Conservation (phyloP, 2,113 vertebrate species). For the Thermophis baileyi region DNA sequence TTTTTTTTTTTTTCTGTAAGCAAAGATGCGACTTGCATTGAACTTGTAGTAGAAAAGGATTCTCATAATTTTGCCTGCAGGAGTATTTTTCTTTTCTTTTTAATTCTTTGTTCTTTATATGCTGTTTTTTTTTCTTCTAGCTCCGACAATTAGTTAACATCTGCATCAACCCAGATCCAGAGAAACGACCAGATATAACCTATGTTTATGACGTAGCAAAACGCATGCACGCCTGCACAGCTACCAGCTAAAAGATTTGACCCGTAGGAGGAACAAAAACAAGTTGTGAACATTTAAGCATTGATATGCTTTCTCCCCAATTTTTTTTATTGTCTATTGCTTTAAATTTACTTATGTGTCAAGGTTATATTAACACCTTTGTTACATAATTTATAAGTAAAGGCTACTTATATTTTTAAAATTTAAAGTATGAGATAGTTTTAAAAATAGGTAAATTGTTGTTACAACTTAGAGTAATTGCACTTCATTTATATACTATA, state of each 20-base stretch:
- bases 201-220: slow-evolving; percentile 95
- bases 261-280: not conserved
- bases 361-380: slow-evolving; percentile 50
- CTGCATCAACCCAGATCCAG: slow-evolving; percentile 97
- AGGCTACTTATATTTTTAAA: slow-evolving; percentile 43
- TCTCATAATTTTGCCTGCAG: not conserved
- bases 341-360: slow-evolving; percentile 46
- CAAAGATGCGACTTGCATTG: no score
- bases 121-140: slow-evolving; percentile 65
- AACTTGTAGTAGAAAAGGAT: not conserved
- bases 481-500: slow-evolving; percentile 9
- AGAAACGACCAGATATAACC: slow-evolving; percentile 94
- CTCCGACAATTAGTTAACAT: slow-evolving; percentile 94
- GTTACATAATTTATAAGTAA: slow-evolving; percentile 59
- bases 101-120: not conserved
- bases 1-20: not conserved
- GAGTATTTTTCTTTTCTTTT: not conserved
- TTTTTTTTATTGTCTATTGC: slow-evolving; percentile 29
- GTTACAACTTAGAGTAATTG: not conserved
- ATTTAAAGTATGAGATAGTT: not conserved
- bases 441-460: not conserved
- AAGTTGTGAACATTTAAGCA: slow-evolving; percentile 39
- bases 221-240: slow-evolving; percentile 84
- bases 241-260: slow-evolving; percentile 73
- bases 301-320: slow-evolving; percentile 46